Percentiles rank a stretch among this genome's conserved stretches.
Evolutionary conservation across 2,797 vertebrate genomes (phyloP).

Genomic region (Aplochiton taeniatus): DNA sequence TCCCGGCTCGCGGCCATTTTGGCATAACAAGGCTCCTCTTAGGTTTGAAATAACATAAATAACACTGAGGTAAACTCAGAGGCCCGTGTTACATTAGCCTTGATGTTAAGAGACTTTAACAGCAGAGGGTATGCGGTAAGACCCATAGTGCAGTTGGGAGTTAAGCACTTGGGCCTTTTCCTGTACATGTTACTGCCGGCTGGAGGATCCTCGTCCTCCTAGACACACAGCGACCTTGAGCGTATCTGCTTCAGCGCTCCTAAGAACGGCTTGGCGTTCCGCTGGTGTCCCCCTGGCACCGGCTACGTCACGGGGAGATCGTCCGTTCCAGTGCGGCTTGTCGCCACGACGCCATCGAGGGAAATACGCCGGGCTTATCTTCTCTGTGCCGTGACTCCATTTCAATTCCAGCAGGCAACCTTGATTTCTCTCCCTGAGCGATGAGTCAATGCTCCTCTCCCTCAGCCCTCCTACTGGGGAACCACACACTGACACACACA

Average conservation of each 20-base stretch:
- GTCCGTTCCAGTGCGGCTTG: neutral
- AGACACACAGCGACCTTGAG: too few relatives aligned
- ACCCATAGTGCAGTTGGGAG: too few relatives aligned
- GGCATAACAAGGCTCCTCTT: too few relatives aligned
- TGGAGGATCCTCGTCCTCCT: too few relatives aligned
- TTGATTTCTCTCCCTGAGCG: neutral
- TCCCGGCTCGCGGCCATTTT: neutral
- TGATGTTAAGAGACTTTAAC: too few relatives aligned
- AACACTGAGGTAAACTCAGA: too few relatives aligned
- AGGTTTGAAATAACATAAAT: too few relatives aligned
- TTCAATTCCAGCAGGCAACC: neutral
- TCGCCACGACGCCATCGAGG: neutral
- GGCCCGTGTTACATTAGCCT: too few relatives aligned
- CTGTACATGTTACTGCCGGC: too few relatives aligned
- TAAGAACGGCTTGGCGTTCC: too few relatives aligned
- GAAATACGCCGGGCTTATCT: neutral
- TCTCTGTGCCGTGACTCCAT: neutral
- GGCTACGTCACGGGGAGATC: neutral
- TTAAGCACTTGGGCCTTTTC: neutral
- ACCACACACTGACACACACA: neutral
- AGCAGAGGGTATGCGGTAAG: too few relatives aligned
- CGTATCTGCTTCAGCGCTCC: too few relatives aligned
- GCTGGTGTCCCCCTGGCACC: neutral
- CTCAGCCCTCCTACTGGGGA: neutral
- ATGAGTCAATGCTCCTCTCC: neutral